phyloP scores from a whole-genome alignment of 2,888 invertebrate species.

The Chironomus tentans region DNA sequence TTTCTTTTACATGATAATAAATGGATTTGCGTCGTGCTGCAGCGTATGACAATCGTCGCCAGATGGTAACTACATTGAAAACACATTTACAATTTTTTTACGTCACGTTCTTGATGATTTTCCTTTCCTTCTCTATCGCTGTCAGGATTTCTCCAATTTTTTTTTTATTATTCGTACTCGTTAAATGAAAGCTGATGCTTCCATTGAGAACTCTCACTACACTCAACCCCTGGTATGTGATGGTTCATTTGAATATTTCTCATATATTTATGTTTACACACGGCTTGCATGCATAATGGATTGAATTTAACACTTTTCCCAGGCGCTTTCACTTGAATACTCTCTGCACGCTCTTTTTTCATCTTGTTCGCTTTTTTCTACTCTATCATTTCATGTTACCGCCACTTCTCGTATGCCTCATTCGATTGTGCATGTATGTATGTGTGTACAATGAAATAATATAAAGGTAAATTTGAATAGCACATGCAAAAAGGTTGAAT shows the following conservation, averaged over 20 bases:
- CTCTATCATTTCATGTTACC: too few species aligned
- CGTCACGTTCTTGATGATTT: conserved; percentile 18
- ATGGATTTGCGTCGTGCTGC: conserved; percentile 25
- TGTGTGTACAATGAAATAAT: neutral
- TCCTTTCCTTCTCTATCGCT: conserved; percentile 5
- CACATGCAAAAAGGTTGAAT: neutral
- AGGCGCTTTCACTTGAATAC: neutral
- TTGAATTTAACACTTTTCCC: conserved; percentile 22
- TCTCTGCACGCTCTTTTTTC: neutral
- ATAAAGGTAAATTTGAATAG: neutral
- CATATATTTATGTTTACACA: conserved; percentile 25
- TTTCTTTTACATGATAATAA: conserved; percentile 25
- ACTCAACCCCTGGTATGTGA: neutral
- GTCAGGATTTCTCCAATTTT: conserved; percentile 11
- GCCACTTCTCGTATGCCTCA: too few species aligned
- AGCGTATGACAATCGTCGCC: conserved; percentile 12
- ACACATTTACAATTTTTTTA: conserved; percentile 21
- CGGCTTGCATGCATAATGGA: conserved; percentile 19
- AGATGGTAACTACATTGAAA: conserved; percentile 25
- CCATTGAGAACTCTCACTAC: neutral
- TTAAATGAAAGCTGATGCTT: conserved; percentile 12
- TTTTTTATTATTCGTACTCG: too few species aligned
- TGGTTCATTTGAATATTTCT: conserved; percentile 24
- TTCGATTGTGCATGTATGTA: too few species aligned
- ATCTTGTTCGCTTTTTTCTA: neutral